phyloP scores from a whole-genome alignment of 2,113 vertebrate genomes.

The Pseudorhombus dupliciocellatus region DNA sequence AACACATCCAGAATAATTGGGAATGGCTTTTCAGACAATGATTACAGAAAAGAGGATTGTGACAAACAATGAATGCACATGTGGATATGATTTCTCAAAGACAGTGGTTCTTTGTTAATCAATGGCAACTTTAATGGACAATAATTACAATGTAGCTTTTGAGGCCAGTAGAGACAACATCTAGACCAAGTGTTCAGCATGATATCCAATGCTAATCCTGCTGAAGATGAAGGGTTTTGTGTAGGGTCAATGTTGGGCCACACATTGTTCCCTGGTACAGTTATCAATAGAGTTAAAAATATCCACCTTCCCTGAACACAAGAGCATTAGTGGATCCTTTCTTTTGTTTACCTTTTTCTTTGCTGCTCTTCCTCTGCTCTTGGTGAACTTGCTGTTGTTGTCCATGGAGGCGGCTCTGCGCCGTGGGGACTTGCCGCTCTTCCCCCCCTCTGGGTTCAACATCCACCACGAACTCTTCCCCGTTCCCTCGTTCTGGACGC shows the following conservation, averaged over 20 bases:
- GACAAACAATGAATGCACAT: neutral
- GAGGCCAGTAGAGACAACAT: neutral
- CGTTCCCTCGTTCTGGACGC: constrained; percentile 98
- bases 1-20: neutral
- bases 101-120: neutral
- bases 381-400: constrained; percentile 98
- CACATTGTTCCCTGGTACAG: no score
- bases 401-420: constrained; percentile 96
- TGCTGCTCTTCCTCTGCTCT: constrained; percentile 94
- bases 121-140: neutral
- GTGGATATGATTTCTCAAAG: neutral
- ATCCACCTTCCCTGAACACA: neutral
- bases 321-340: neutral
- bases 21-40: neutral
- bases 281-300: neutral
- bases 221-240: neutral
- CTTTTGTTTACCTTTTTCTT: constrained; percentile 89
- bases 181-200: neutral
- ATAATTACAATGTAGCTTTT: neutral
- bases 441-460: constrained; percentile 97
- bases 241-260: no score
- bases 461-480: constrained; percentile 99
- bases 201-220: neutral
- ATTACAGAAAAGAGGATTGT: neutral
- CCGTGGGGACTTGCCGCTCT: constrained; percentile 95